These are phyloP conservation scores for Aphaenogaster floridana DNA, from an alignment of 1,140 invertebrate species.

Conservation along the genomic window DNA sequence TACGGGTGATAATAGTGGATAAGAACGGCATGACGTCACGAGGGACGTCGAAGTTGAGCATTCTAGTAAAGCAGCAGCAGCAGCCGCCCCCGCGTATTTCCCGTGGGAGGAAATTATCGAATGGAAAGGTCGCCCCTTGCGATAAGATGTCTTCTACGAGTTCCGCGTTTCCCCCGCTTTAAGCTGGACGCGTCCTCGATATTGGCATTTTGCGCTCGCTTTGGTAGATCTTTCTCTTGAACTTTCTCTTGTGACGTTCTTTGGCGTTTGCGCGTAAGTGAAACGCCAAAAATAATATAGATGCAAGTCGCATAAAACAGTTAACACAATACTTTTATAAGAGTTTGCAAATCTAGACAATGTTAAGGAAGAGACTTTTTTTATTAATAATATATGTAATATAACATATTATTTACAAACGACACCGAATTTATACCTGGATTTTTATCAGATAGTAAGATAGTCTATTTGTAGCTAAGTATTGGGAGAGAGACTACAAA, in stretches of 20 bases:
- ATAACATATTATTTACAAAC: neutral
- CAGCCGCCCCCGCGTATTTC: conserved; percentile 45
- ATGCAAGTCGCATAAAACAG: neutral
- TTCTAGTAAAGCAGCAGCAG: conserved; percentile 41
- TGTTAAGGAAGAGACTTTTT: neutral
- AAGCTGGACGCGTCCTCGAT: conserved; percentile 24
- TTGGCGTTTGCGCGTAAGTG: neutral
- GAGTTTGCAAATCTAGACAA: neutral
- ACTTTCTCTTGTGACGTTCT: conserved; percentile 20
- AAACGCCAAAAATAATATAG: neutral
- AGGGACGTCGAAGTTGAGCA: conserved; percentile 51
- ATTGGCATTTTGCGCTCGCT: conserved; percentile 24
- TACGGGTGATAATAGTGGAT: conserved; percentile 56
- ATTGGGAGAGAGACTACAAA: neutral
- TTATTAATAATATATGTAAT: neutral
- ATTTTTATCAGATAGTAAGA: neutral
- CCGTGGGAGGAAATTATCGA: conserved; percentile 63
- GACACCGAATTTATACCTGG: neutral
- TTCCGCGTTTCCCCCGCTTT: conserved; percentile 16
- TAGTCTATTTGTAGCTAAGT: neutral
- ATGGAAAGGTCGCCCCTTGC: conserved; percentile 58
- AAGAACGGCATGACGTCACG: conserved; percentile 50
- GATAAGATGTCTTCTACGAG: conserved; percentile 59
- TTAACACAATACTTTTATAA: neutral
- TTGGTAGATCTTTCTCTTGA: conserved; percentile 21